phyloP scores from a whole-genome alignment of 2,113 vertebrate species.

The Amphiprion percula region DNA sequence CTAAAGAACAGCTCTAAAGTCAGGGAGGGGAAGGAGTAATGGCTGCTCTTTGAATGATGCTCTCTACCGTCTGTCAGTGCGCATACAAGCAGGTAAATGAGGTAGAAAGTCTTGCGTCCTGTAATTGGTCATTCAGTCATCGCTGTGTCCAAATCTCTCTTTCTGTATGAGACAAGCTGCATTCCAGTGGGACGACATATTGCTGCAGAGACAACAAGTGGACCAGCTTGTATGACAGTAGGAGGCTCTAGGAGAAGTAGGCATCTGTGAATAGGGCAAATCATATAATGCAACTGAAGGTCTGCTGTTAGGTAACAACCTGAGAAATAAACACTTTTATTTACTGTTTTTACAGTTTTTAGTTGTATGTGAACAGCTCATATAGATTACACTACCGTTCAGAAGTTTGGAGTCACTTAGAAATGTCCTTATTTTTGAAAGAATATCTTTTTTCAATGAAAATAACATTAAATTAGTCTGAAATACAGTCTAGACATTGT shows the following conservation, averaged over 20 bases:
- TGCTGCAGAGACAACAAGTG: constrained; percentile 37
- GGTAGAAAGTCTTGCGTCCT: constrained; percentile 47
- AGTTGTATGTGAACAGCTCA: too few relatives aligned
- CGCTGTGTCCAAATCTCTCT: constrained; percentile 42
- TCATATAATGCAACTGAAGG: too few relatives aligned
- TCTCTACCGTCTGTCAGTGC: constrained; percentile 34
- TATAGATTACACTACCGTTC: too few relatives aligned
- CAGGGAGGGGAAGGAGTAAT: constrained; percentile 1
- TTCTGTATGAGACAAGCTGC: constrained; percentile 38
- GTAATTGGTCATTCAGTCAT: constrained; percentile 69
- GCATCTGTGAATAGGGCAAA: too few relatives aligned
- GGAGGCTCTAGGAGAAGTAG: neutral
- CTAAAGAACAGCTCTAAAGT: neutral
- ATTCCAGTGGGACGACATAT: constrained; percentile 59
- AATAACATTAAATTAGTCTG: too few relatives aligned
- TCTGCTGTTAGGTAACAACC: too few relatives aligned
- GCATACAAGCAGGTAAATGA: constrained; percentile 50
- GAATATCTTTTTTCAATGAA: too few relatives aligned
- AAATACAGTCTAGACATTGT: too few relatives aligned
- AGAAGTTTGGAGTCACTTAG: too few relatives aligned
- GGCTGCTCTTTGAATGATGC: constrained; percentile 15
- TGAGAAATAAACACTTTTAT: too few relatives aligned
- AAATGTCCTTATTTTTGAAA: too few relatives aligned
- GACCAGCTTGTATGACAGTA: neutral
- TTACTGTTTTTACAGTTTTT: too few relatives aligned